A percentile compares a stretch with the other conserved stretches of the same genome.
These are phyloP conservation scores for Macropodus opercularis DNA, from an alignment of 2,797 vertebrate species.

Conservation along the genomic window DNA sequence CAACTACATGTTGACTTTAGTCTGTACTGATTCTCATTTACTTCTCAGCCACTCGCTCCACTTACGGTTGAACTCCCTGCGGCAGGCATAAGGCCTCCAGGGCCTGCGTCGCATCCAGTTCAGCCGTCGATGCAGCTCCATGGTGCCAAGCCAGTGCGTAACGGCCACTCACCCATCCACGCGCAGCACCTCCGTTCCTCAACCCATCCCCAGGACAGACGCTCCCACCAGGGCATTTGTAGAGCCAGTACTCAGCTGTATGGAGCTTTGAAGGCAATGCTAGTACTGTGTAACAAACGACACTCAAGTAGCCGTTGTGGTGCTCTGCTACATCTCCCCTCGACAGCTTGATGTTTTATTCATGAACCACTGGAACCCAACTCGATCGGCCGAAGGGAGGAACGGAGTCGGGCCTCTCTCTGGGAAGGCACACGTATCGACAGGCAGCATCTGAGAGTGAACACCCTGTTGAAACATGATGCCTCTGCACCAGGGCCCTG, in stretches of 20 bases:
- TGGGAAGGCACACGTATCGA: slow-evolving; percentile 37
- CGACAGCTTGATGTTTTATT: slow-evolving; percentile 77
- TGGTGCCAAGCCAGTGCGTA: slow-evolving; percentile 68
- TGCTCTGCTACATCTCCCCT: slow-evolving; percentile 59
- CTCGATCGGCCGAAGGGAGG: slow-evolving; percentile 55
- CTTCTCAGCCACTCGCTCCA: slow-evolving; percentile 1
- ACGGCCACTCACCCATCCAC: slow-evolving; percentile 52
- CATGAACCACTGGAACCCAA: slow-evolving; percentile 82
- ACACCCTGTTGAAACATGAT: slow-evolving; percentile 61
- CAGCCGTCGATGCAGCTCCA: slow-evolving; percentile 88
- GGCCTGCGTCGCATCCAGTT: slow-evolving; percentile 87
- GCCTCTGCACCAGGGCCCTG: slow-evolving; percentile 25
- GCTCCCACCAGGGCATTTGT: slow-evolving; percentile 39
- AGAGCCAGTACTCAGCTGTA: slow-evolving; percentile 7
- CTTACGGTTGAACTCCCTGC: slow-evolving; percentile 89
- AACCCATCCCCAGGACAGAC: slow-evolving; percentile 50
- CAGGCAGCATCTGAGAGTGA: slow-evolving; percentile 43
- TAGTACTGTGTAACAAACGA: slow-evolving; percentile 11
- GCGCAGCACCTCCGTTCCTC: slow-evolving; percentile 28
- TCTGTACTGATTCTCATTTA: neutral
- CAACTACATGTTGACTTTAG: neutral
- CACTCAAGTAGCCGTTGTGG: slow-evolving; percentile 35
- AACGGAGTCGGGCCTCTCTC: slow-evolving; percentile 44
- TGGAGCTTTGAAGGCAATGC: slow-evolving; percentile 13
- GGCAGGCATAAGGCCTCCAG: slow-evolving; percentile 82